A percentile compares a stretch with the other conserved stretches of the same genome.
phyloP scores from a whole-genome alignment of 2,888 invertebrate genomes.

The Drosophila demipolita region DNA sequence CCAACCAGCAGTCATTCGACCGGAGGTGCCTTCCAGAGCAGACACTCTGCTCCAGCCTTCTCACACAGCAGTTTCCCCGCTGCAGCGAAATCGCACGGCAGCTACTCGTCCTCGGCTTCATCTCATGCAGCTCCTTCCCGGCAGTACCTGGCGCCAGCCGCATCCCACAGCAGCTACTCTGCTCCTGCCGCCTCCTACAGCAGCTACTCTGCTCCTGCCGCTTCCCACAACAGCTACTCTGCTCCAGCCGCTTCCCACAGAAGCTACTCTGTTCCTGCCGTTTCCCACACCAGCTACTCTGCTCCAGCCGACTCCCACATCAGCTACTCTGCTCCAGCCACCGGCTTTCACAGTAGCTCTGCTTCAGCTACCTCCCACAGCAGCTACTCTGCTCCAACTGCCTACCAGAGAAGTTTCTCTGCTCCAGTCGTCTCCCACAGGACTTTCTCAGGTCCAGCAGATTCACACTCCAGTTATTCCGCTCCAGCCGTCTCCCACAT shows the following conservation, averaged over 20 bases:
- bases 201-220: slow-evolving; percentile 25
- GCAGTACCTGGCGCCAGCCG: slow-evolving; percentile 44
- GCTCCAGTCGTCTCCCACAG: slow-evolving; percentile 4
- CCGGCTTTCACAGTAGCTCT: slow-evolving; percentile 7
- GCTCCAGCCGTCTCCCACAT: slow-evolving; percentile 15
- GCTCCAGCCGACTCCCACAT: slow-evolving; percentile 17
- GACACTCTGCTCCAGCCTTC: slow-evolving; percentile 14
- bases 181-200: slow-evolving; percentile 9
- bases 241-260: slow-evolving; percentile 23
- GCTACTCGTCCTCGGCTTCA: slow-evolving; percentile 20
- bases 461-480: slow-evolving; percentile 11
- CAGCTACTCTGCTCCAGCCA: slow-evolving; percentile 19
- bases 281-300: slow-evolving; percentile 19
- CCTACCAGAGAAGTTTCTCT: too few relatives aligned
- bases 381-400: slow-evolving; percentile 5
- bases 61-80: slow-evolving; percentile 24
- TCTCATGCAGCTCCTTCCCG: slow-evolving; percentile 35
- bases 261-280: slow-evolving; percentile 21
- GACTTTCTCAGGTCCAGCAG: slow-evolving; percentile 12
- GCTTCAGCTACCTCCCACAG: slow-evolving; percentile 19
- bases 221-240: slow-evolving; percentile 20
- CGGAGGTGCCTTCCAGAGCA: slow-evolving; percentile 6
- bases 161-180: not conserved
- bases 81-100: slow-evolving; percentile 21
- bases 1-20: slow-evolving; percentile 10